Base-by-base conservation (phyloP, 2,113 vertebrate species). In the Shinisaurus crocodilurus region DNA sequence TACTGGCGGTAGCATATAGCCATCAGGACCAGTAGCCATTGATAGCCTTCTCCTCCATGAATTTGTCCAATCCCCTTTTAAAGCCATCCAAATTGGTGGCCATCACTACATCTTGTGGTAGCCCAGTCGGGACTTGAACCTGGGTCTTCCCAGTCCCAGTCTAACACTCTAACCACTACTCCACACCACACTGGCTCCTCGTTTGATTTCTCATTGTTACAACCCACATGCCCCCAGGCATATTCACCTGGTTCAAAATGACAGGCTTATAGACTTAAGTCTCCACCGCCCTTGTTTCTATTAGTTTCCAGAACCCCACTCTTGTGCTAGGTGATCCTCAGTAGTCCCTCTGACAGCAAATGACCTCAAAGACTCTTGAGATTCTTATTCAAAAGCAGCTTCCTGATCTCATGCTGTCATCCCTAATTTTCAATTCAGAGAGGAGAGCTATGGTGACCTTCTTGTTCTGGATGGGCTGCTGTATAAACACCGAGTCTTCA, bases 361-460 rank as follows among this genome's bases (percentile, higher is more conserved):
- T 69, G 75, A 70, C n/a, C 63, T 79, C 60, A 79, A 29, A 40
- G n/a, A 29, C 45, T 54, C 87, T 37, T n/a, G 76, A n/a, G 75
- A 70, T 70, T 70, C 83, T 90, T 75, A 29, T 87, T 90, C 29
- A 60, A 80, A 91, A 94, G 91, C 50, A 93, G 83, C 70, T 15
- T 91, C 89, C 90, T 91, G 93, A 95, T 84, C 85, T 89, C 13
- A 92, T 25, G 90, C 48, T 45, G 94, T 94, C 90, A 94, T 82
- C 63, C n/a, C 79, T 93, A 82, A 92, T 94, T 96, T 96, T 94
- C 88, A 87, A 93, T 90, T 89, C 70, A 88, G 63, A 95, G 54
- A 89, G 75, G 57, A 94, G 91, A 90, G 18, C 92, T 92, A 91
- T 70, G 63, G 85, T 0, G 91, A 95, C 90, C 82, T 94, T 90